Conservation (phyloP, 2,888 invertebrate species). For the Phragmatobia fuliginosa region DNA sequence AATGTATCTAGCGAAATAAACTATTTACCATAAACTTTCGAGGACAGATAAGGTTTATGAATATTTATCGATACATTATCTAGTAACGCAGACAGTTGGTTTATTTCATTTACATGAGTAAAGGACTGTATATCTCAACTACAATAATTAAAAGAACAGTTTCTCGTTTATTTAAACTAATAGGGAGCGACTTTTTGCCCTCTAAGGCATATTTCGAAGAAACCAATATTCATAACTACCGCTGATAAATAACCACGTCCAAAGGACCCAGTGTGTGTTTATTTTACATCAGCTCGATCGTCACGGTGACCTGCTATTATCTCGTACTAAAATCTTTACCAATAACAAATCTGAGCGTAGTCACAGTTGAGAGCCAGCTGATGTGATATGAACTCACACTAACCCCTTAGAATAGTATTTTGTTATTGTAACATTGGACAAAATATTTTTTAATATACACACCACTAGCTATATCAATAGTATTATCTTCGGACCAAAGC, state of each 20-base stretch:
- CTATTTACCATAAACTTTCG: not conserved
- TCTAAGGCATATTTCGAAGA: not conserved
- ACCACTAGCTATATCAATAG: conserved; percentile 61
- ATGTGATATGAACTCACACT: too few relatives aligned
- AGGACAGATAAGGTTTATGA: conserved; percentile 8
- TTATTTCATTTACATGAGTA: not conserved
- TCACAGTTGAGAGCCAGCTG: not conserved
- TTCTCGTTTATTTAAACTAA: not conserved
- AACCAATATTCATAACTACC: not conserved
- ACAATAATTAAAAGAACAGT: too few relatives aligned
- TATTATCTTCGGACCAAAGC: conserved; percentile 75
- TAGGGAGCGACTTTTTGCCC: not conserved
- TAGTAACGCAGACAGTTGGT: not conserved
- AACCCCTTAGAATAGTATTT: too few relatives aligned
- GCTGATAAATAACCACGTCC: not conserved
- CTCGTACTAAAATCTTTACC: not conserved
- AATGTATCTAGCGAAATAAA: not conserved
- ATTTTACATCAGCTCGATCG: not conserved
- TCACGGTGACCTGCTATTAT: not conserved
- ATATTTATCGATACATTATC: conserved; percentile 4
- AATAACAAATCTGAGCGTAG: not conserved
- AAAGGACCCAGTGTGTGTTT: not conserved
- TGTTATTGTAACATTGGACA: not conserved
- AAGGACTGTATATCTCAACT: not conserved
- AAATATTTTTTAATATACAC: conserved; percentile 24